Evolutionary conservation across 2,888 invertebrate genomes (phyloP), one percentile per base, ranked within the genome.

Genomic region (Muschampia plurimacula): DNA sequence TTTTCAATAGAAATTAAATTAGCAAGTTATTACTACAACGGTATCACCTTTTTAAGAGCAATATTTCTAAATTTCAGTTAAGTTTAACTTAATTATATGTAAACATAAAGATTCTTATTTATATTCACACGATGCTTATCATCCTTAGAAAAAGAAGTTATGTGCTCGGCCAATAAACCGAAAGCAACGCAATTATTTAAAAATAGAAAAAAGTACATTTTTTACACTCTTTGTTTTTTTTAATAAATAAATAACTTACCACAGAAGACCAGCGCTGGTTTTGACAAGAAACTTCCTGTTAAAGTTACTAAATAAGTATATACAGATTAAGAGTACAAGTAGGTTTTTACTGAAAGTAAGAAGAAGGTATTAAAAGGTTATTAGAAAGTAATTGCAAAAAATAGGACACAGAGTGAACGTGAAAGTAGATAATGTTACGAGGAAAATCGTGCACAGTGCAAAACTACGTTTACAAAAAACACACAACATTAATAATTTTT

Each of bases 371-470:
- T 83, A 83, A 84, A 82, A 84, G 84, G 86, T 89, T 90, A 88
- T 86, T 84, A 88, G 87, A 87, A 85, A 89, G 89, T 85, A 83
- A 81, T 85, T 88, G 85, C 83, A 84, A 84, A 86, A 85, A 84
- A 81, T 80, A 86, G 84, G 78, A 83, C 83, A 86, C 74, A 85
- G 82, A 83, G 86, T 84, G 80, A 78, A 79, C 76, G 86, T 87
- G 86, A 84, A 82, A 83, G 84, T 86, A 81, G 79, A 79, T 80
- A 77, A 75, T 86, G 89, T 90, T 89, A 90, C 75, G 68, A 82
- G 85, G 83, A 84, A 84, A 75, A 78, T 72, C 77, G 91, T 90
- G 89, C 90, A 83, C 82, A 67, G 89, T 90, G 89, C 88, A 84
- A 81, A 78, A 82, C 84, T 85, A 88, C 79, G 73, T 84, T 80